Evolutionary conservation across 2,888 invertebrate genomes (phyloP).

Genomic region (Prostheceraeus crozeri): DNA sequence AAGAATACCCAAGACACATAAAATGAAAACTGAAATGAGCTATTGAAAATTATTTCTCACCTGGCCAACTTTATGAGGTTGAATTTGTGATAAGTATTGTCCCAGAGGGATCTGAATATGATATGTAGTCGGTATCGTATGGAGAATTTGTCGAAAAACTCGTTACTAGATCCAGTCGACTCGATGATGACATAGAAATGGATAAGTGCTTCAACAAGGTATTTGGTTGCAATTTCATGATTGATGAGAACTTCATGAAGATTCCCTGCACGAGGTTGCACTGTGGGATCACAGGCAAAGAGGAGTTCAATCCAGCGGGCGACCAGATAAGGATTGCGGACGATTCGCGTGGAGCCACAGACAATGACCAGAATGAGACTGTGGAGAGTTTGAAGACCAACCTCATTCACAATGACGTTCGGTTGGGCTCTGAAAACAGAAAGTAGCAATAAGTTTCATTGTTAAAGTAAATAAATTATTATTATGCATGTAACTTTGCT

Average conservation of each 20-base stretch:
- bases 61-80: no score
- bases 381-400: constrained; percentile 5
- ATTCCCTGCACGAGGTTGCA: constrained; percentile 49
- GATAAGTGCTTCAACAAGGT: constrained; percentile 81
- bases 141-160: constrained; percentile 98
- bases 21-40: no score
- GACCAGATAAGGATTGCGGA: constrained; percentile 90
- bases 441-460: not conserved
- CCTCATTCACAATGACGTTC: not conserved
- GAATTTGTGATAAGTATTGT: constrained; percentile 11
- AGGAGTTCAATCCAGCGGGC: constrained; percentile 87
- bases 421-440: constrained; percentile 9
- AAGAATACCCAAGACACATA: no score
- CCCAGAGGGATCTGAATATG: constrained; percentile 87
- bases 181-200: constrained; percentile 97
- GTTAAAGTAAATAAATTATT: no score
- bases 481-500: no score
- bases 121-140: constrained; percentile 95
- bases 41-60: no score
- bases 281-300: constrained; percentile 60
- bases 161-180: constrained; percentile 90
- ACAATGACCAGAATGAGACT: constrained; percentile 32
- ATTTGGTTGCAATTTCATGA: constrained; percentile 73
- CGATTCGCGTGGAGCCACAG: constrained; percentile 56
- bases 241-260: constrained; percentile 73